These are phyloP conservation scores for Amblyopsis rosae DNA, from an alignment of 2,113 vertebrate species.

Conservation along the genomic window DNA sequence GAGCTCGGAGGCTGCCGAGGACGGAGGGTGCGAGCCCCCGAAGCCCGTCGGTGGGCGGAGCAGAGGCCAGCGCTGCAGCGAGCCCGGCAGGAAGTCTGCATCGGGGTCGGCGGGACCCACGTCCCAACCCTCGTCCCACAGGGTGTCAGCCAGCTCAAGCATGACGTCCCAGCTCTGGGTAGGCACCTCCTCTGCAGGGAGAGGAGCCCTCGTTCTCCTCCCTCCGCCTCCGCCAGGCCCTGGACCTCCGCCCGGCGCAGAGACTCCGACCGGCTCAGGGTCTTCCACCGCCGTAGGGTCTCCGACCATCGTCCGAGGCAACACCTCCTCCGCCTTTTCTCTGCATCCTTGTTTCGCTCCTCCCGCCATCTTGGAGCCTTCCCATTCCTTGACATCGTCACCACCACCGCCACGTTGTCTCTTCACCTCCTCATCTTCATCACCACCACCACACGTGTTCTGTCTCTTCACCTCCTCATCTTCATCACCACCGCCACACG, in stretches of 20 bases:
- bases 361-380: conserved; percentile 12
- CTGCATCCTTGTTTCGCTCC: conserved; percentile 13
- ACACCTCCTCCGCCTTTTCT: background rate
- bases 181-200: conserved; percentile 25
- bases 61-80: conserved; percentile 77
- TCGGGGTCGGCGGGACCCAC: conserved; percentile 50
- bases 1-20: conserved; percentile 75
- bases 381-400: background rate
- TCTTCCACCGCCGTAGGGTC: too few relatives aligned
- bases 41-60: conserved; percentile 76
- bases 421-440: too few relatives aligned
- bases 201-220: conserved; percentile 7
- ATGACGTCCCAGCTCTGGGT: conserved; percentile 71
- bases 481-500: too few relatives aligned
- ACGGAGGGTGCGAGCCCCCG: conserved; percentile 78
- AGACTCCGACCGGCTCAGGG: too few relatives aligned
- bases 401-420: too few relatives aligned
- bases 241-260: too few relatives aligned
- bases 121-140: conserved; percentile 75
- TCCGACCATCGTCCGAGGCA: too few relatives aligned
- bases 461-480: too few relatives aligned
- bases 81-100: conserved; percentile 66
- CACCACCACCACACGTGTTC: too few relatives aligned
- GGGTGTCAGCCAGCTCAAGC: conserved; percentile 76
- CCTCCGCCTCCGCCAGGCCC: conserved; percentile 21